These are phyloP conservation scores for Prietella phreatophila DNA, from an alignment of 2,113 vertebrate genomes.

Conservation along the genomic window DNA sequence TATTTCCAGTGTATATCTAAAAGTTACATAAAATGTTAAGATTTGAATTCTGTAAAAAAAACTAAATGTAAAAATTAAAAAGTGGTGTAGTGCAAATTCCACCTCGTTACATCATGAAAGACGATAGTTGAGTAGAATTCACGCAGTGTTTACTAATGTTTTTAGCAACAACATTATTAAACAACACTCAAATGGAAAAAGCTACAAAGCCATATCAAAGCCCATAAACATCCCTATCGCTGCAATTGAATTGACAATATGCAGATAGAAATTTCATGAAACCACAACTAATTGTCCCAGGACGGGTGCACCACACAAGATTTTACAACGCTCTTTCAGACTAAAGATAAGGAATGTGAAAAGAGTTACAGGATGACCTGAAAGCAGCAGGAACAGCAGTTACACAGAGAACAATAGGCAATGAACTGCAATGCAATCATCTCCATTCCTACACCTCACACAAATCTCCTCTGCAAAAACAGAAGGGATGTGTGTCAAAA, in stretches of 20 bases:
- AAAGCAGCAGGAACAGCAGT: not conserved
- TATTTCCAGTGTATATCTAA: not conserved
- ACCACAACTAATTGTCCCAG: not conserved
- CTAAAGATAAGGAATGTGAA: not conserved
- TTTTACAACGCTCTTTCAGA: not conserved
- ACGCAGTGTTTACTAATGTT: not conserved
- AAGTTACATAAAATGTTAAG: not conserved
- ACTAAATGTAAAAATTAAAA: no score
- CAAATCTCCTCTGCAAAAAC: not conserved
- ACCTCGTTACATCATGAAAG: not conserved
- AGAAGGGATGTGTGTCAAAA: not conserved
- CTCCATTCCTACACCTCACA: not conserved
- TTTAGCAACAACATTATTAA: not conserved
- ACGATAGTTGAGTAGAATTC: not conserved
- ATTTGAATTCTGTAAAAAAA: not conserved
- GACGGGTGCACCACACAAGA: not conserved
- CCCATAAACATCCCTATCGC: not conserved
- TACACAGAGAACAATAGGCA: not conserved
- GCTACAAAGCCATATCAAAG: not conserved
- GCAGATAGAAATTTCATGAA: not conserved
- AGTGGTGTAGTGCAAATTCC: not conserved
- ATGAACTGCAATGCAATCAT: not conserved
- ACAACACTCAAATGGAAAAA: not conserved
- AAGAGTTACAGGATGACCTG: not conserved
- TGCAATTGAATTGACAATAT: not conserved